Evolutionary conservation across 2,113 vertebrate genomes (phyloP), one percentile per base, ranked within the genome.

Genomic region (Mormyrus iriodes): DNA sequence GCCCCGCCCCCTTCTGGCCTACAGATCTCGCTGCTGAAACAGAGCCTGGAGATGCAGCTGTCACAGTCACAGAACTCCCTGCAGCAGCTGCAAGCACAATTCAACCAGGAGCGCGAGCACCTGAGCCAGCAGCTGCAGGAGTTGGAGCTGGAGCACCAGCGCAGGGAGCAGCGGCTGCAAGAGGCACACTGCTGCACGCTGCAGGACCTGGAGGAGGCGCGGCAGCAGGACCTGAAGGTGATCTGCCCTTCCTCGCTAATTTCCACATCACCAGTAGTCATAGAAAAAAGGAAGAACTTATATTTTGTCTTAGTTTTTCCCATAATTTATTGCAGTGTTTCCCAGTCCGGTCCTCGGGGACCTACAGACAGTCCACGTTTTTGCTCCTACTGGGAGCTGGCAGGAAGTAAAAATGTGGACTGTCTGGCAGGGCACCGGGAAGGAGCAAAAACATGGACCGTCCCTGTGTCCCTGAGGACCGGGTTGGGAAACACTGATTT

Each of bases 31-130:
- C 92, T 99, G 93, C 92, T 99, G 94, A 99, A 99, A 93, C 98
- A 99, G 94, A 99, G 97, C 76, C 95, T 99, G 95, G 98, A 99
- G 95, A 97, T 99, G 96, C 98, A 99, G 95, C 97, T 99, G 90
- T 98, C 97, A 27, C 98, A 99, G 95, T 99, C 98, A 1, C 98
- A 99, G 95, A 97, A 96, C 51, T 98, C 98, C 88, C 93, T 99
- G 95, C 98, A 99, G 92, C 98, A 99, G 91, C 97, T 99, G 61
- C 98, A 99, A 93, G 96, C 97, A 53, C 98, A 99, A 94, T 99
- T 99, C 93, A 97, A 96, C 92, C 98, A 99, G 93, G 98, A 99
- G 91, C 93, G 97, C 46, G 97, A 99, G 90, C 97, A 98, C 90
- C 96, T 99, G 91, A 96, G 97, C 10, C 96, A 97, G 92, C 98